Percentiles rank a stretch among this genome's conserved stretches.
phyloP scores from a whole-genome alignment of 2,113 vertebrate genomes.

The Chiloscyllium plagiosum region DNA sequence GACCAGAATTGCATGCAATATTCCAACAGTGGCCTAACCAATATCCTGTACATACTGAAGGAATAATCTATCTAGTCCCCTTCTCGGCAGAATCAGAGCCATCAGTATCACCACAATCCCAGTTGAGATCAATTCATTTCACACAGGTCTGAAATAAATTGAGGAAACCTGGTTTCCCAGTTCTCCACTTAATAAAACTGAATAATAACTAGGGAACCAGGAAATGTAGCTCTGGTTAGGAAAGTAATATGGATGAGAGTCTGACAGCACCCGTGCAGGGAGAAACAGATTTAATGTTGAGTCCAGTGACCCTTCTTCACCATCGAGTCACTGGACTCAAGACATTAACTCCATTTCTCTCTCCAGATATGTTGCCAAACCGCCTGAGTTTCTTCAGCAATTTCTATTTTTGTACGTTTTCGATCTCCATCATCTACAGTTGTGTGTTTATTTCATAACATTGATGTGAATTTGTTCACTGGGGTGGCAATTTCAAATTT shows the following conservation, averaged over 20 bases:
- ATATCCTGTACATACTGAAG: neutral
- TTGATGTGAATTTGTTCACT: neutral
- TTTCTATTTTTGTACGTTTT: too few species aligned
- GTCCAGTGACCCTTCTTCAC: too few species aligned
- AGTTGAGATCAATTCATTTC: neutral
- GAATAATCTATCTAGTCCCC: neutral
- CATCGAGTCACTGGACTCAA: too few species aligned
- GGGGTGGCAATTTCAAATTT: neutral
- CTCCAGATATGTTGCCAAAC: too few species aligned
- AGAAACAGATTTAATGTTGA: too few species aligned
- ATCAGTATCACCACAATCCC: neutral
- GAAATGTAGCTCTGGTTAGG: neutral
- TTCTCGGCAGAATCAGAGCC: neutral
- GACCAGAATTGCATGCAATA: too few species aligned
- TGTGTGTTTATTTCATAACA: neutral
- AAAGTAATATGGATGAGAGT: too few species aligned
- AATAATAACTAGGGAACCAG: neutral
- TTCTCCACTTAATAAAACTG: neutral
- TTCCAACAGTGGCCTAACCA: too few species aligned
- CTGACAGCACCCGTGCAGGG: too few species aligned
- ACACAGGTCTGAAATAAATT: neutral
- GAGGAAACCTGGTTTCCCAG: neutral
- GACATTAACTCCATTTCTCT: too few species aligned
- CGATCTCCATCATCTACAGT: too few species aligned
- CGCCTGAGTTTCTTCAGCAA: too few species aligned